Evolutionary conservation across 2,113 vertebrate genomes (phyloP), one percentile per base, ranked within the genome.

Genomic region (Urocynchramus pylzowi): DNA sequence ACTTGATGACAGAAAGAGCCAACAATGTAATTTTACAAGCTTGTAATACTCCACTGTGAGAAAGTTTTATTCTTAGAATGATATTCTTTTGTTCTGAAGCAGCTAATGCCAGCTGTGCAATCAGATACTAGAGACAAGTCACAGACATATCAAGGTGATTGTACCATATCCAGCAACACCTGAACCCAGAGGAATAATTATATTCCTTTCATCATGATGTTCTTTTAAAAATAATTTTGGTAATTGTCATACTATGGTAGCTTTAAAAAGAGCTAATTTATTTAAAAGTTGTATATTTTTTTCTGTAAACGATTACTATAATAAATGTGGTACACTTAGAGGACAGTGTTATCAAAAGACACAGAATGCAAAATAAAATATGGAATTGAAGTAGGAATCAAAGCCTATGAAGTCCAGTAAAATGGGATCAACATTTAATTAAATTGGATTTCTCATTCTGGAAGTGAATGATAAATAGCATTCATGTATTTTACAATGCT

Each of bases 401-500:
- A 94, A 77, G 71, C 81, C 75, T 93, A 41, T 86, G 63, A 95
- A 91, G 53, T 93, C 68, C 84, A 73, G 44, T 83, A 71, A 70
- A 90, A 87, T 20, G 49, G 65, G 85, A 97, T 70, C 90, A 80
- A 77, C 59, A 64, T 91, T 96, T 95, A 96, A 94, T 97, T 97
- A 97, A 96, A 97, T 84, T 73, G 28, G 15, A 95, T 97, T 97
- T 95, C 79, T 96, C 74, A 82, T 91, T 97, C 83, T 88, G 75
- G 79, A 97, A 97, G 53, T 39, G 47, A 94, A 90, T 53, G 73
- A 92, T 90, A 94, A 93, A 83, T 60, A 82, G 6, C 11, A 56
- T 74, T 80, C 71, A 21, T 91, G 16, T 44, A 96, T 96, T 96
- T 90, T 90, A 97, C 52, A 93, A 28, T 37, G 74, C 28, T 73